A percentile compares a stretch with the other conserved stretches of the same genome.
Conservation (phyloP, 2,888 invertebrate genomes). For the Monoplex corrugatus region DNA sequence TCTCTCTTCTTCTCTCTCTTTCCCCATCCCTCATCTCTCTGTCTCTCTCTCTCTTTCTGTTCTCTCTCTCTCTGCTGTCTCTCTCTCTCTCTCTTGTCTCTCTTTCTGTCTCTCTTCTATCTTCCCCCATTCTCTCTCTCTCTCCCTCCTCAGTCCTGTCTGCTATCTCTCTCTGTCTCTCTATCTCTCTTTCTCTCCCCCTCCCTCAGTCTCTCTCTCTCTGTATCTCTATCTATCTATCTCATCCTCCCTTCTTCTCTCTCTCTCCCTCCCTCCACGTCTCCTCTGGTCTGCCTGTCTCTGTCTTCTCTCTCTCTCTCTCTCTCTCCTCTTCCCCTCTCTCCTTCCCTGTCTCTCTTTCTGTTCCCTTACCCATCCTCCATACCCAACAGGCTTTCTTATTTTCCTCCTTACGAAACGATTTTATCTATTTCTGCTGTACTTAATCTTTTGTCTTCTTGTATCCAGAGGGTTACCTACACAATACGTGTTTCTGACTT, state of each 20-base stretch:
- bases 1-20: background rate
- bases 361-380: too few relatives aligned
- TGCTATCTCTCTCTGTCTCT: background rate
- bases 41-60: background rate
- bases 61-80: background rate
- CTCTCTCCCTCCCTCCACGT: background rate
- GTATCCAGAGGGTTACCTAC: too few relatives aligned
- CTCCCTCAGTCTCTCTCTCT: background rate
- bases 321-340: too few relatives aligned
- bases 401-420: too few relatives aligned
- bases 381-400: too few relatives aligned
- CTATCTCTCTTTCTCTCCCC: background rate
- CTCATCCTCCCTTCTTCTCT: background rate
- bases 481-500: too few relatives aligned
- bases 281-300: too few relatives aligned
- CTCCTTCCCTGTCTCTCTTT: background rate
- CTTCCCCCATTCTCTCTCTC: background rate
- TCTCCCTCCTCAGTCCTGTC: background rate
- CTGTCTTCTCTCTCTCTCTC: background rate
- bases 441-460: too few relatives aligned
- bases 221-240: background rate
- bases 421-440: too few relatives aligned
- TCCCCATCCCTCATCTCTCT: background rate
- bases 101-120: background rate
- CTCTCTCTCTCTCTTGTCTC: too few relatives aligned